Conservation (phyloP, 2,888 invertebrate genomes). For the Chaetoderma sp. region DNA sequence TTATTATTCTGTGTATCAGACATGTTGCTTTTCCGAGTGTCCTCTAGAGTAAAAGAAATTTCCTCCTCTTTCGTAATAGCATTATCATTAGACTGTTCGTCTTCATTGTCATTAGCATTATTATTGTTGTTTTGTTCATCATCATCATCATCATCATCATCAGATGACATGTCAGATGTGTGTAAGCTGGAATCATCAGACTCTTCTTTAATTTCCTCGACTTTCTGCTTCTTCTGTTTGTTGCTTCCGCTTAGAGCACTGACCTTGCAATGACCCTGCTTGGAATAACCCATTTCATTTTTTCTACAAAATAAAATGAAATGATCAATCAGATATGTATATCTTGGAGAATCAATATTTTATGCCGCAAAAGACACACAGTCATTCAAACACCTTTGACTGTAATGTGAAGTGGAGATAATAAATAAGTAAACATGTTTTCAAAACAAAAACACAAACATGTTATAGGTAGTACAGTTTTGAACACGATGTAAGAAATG, state of each 20-base stretch:
- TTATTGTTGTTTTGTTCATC: slow-evolving; percentile 26
- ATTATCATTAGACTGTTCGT: slow-evolving; percentile 21
- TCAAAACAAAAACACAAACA: no score
- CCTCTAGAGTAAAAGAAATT: not conserved
- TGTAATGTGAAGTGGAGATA: no score
- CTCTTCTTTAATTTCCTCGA: slow-evolving; percentile 25
- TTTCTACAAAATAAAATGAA: slow-evolving; percentile 25
- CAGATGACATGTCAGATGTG: slow-evolving; percentile 59
- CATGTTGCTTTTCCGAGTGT: slow-evolving; percentile 8
- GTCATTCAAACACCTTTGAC: no score
- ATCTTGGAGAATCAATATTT: no score
- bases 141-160: slow-evolving; percentile 50
- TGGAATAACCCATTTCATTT: slow-evolving; percentile 27
- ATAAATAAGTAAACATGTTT: no score
- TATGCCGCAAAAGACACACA: no score
- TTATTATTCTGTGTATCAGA: not conserved
- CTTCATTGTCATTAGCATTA: slow-evolving; percentile 34
- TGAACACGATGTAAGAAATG: no score
- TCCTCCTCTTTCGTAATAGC: not conserved
- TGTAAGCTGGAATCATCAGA: slow-evolving; percentile 43
- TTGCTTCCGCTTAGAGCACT: slow-evolving; percentile 49
- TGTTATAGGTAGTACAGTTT: no score
- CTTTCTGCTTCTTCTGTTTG: slow-evolving; percentile 39
- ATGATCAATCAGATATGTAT: not conserved
- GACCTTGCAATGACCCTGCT: slow-evolving; percentile 33